Evolutionary conservation across 2,797 vertebrate species (phyloP).

Genomic region (Aerospiza tachiro): DNA sequence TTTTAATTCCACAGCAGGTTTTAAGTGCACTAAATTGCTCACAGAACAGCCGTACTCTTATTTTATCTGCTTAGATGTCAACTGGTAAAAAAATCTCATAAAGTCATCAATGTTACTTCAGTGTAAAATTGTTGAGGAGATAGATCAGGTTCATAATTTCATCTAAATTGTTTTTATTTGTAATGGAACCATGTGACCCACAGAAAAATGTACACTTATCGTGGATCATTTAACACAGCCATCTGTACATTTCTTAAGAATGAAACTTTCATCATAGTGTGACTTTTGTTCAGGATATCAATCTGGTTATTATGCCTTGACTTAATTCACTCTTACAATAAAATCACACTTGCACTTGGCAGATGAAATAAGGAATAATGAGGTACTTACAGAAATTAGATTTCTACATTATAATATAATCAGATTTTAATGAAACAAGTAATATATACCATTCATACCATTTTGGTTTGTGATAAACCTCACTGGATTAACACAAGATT

Average conservation of each 20-base stretch:
- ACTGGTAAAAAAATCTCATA: not conserved
- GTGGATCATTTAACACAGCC: conserved; percentile 51
- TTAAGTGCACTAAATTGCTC: not conserved
- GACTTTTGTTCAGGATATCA: conserved; percentile 54
- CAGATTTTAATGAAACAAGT: conserved; percentile 72
- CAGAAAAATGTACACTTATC: conserved; percentile 27
- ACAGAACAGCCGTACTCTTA: not conserved
- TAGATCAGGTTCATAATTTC: not conserved
- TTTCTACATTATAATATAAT: conserved; percentile 72
- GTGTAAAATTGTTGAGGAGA: not conserved
- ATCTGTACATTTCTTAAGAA: conserved; percentile 56
- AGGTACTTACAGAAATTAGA: conserved; percentile 71
- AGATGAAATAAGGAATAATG: conserved; percentile 75
- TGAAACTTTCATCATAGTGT: conserved; percentile 12
- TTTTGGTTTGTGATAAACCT: conserved; percentile 57
- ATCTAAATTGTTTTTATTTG: conserved; percentile 43
- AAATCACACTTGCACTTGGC: conserved; percentile 64
- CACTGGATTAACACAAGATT: conserved; percentile 35
- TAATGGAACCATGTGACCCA: conserved; percentile 1
- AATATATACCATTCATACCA: conserved; percentile 57
- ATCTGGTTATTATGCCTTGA: conserved; percentile 29
- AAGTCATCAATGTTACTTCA: not conserved
- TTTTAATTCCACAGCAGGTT: not conserved
- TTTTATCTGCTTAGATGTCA: not conserved
- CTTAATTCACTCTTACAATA: conserved; percentile 68